Conservation (phyloP, 1,140 invertebrate genomes). For the Phymastichus coffea region DNA sequence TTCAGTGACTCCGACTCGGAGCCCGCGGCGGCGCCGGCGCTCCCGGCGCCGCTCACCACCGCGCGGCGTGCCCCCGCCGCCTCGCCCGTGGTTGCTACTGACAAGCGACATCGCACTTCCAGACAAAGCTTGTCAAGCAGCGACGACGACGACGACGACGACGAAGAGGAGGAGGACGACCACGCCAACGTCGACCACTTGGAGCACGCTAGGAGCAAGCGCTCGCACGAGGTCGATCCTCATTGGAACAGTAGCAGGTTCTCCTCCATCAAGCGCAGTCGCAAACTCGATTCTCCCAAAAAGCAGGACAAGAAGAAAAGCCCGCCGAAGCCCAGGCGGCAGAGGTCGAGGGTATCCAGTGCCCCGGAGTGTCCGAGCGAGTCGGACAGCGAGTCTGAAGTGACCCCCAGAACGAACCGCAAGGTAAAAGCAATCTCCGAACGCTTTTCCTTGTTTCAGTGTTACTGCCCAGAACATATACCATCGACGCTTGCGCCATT, state of each 20-base stretch:
- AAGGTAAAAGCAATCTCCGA: conserved; percentile 40
- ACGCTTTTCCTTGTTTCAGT: neutral
- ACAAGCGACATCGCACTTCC: conserved; percentile 30
- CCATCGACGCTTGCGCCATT: no score
- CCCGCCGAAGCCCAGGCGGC: conserved; percentile 43
- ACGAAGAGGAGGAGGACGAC: neutral
- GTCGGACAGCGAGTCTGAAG: conserved; percentile 50
- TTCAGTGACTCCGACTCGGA: conserved; percentile 42
- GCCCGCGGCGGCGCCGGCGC: conserved; percentile 14
- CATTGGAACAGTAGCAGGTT: conserved; percentile 37
- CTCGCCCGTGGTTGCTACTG: conserved; percentile 11
- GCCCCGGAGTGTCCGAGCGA: conserved; percentile 41
- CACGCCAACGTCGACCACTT: neutral
- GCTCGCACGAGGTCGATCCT: conserved; percentile 38
- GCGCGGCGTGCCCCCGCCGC: neutral
- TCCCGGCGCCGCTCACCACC: neutral
- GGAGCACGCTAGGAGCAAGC: conserved; percentile 5
- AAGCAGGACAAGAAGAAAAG: conserved; percentile 44
- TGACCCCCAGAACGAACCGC: conserved; percentile 39
- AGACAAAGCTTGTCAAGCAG: conserved; percentile 36
- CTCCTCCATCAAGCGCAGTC: conserved; percentile 40
- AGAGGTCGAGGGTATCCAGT: conserved; percentile 42
- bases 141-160: no score
- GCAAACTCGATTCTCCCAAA: conserved; percentile 45
- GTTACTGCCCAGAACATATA: neutral